A percentile compares a stretch with the other conserved stretches of the same genome.
Evolutionary conservation across 2,797 vertebrate species (phyloP).

Genomic region (Pogoniulus pusillus): DNA sequence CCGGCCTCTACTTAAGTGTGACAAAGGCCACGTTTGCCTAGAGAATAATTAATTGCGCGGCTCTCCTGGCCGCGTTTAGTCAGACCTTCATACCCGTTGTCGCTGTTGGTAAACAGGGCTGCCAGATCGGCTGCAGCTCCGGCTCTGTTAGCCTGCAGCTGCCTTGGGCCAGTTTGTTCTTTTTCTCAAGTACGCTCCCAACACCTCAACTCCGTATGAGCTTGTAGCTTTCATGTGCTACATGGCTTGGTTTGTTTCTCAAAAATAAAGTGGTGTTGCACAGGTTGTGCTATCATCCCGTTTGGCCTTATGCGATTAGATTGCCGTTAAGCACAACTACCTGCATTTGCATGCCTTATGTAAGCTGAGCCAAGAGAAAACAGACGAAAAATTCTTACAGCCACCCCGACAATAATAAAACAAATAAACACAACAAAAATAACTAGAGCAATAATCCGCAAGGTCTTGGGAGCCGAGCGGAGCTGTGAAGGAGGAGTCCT

Average conservation of each 20-base stretch:
- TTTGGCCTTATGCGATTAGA: neutral
- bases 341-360: too few relatives aligned
- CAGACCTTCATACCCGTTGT: neutral
- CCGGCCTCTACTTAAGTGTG: neutral
- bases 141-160: neutral
- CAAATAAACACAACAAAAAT: too few relatives aligned
- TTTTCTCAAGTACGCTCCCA: neutral
- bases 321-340: too few relatives aligned
- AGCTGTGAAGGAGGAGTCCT: neutral
- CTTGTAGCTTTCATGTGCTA: neutral
- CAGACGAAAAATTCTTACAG: too few relatives aligned
- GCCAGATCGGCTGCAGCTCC: neutral
- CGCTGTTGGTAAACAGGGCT: neutral
- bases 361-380: neutral
- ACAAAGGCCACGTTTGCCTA: neutral
- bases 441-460: neutral
- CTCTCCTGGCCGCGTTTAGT: neutral
- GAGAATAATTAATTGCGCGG: neutral
- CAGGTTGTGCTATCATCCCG: fast-evolving
- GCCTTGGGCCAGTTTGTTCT: too few relatives aligned
- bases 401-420: neutral
- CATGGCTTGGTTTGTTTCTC: fast-evolving
- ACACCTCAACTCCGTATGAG: neutral
- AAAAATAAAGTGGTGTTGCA: neutral
- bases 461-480: neutral